Base-by-base conservation (phyloP, 2,797 vertebrate species). In the Margarornis squamiger region DNA sequence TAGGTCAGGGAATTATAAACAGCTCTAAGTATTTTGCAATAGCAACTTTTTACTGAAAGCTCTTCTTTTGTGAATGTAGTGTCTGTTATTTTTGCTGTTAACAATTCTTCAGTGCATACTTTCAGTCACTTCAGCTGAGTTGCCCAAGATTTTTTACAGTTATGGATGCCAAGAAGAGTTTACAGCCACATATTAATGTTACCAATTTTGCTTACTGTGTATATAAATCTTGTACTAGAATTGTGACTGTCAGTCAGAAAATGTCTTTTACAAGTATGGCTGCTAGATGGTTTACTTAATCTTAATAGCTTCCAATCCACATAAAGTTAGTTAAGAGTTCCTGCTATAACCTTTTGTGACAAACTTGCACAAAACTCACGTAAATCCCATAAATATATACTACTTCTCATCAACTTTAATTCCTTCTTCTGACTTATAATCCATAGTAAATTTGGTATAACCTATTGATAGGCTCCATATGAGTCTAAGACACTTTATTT, bases 1-100 rank as follows among this genome's bases (percentile, higher is more conserved):
- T 95, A 94, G 91, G 94, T 94, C 95, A 92, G 85, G 66, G 90
- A 92, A 92, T 97, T 96, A 95, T 92, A 92, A 96, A 95, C 94
- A 95, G 66, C 36, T 94, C 88, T 90, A 95, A 96, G 71, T 86
- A 75, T 90, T 97, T 94, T 96, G 89, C 90, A 96, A 92, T 76
- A 81, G 22, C 55, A 94, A 49, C 24, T 65, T 93, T 91, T 90
- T 76, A 74, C 49, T 77, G 41, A 86, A 86, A 74, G 54, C 10
- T 78, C 32, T 80, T 90, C 39, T 88, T 75, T 95, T 92, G 68
- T 55, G 89, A 93, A 75, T 38, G 20, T 32, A 45, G 6, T 48
- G 48, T 88, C 91, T 95, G 68, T 2, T n/a, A 45, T 94, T 96
- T 89, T 34, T 82, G 67, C 58, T 86, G 54, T 58, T 84, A 48